Evolutionary conservation across 2,113 vertebrate species (phyloP), one percentile per base, ranked within the genome.

Genomic region (Sardina pilchardus): DNA sequence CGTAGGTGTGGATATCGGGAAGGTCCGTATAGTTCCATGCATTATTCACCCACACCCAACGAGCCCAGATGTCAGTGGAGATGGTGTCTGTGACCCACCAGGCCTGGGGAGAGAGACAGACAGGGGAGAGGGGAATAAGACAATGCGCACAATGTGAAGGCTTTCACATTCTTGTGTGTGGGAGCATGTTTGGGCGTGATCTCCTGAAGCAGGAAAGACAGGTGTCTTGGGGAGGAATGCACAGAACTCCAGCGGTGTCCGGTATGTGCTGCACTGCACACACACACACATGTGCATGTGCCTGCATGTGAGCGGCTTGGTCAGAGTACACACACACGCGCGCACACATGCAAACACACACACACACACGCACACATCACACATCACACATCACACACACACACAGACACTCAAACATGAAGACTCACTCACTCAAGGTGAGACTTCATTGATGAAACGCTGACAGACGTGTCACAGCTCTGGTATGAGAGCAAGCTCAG

Each of bases 51-150:
- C 44, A 0, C 0, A 26, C 0, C 95, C 95, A 96, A 5, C 90
- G 88, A 75, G 16, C 86, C 95, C 95, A 96, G 1, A 96, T 67
- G 19, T 96, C 95, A 26, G 94, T 95, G 83, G 80, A 83, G 0
- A 83, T 0, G 0, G 0, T 12, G 0, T 90, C 6, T 0, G 88
- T 87, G 30, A 91, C 10, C 94, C 95, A 96, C 95, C 95, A 96
- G 56, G 92, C 94, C 95, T 96, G 16, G 3, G 36, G 42, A 83
- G 53, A 43, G 34, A 45, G 14, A 42, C 86, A 36, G 2, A 19
- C 42, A 44, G 21, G 3, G 30, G 34, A 34, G 30, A 34, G 63
- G 30, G 63, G 26, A 34, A 34, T 14, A 71, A 71, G 26, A 78
- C 71, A 30, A 71, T 34, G 6, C 39, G 71, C 0, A 30, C 26